These are phyloP conservation scores for Carettochelys insculpta DNA, from an alignment of 2,113 vertebrate genomes.

Conservation along the genomic window DNA sequence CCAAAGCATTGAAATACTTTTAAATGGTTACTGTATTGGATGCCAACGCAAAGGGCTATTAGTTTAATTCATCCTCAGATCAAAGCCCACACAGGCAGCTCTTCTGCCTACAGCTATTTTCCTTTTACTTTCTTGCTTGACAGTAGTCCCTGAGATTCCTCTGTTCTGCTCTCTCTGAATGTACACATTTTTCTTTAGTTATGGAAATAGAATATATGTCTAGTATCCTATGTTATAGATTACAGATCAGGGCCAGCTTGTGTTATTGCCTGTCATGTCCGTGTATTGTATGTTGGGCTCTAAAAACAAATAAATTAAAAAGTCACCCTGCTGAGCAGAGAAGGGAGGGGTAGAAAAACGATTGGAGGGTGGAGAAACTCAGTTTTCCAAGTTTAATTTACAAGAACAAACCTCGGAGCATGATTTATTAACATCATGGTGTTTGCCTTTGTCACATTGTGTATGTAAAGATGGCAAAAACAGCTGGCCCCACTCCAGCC, in stretches of 20 bases:
- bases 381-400: constrained; percentile 51
- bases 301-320: constrained; percentile 55
- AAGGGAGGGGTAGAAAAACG: not conserved
- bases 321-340: not conserved
- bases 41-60: constrained; percentile 71
- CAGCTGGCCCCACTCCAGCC: not conserved
- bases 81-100: constrained; percentile 89
- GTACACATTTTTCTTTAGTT: constrained; percentile 85
- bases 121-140: constrained; percentile 80
- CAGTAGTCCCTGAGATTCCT: constrained; percentile 82
- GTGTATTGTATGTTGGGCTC: constrained; percentile 42
- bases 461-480: constrained; percentile 73
- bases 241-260: constrained; percentile 77
- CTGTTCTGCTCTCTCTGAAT: constrained; percentile 85
- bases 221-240: constrained; percentile 88
- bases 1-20: constrained; percentile 72
- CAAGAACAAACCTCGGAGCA: constrained; percentile 38
- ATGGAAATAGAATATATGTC: constrained; percentile 90
- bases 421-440: constrained; percentile 77
- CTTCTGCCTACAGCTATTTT: constrained; percentile 87
- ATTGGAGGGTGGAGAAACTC: not conserved
- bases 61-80: constrained; percentile 79
- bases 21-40: constrained; percentile 74
- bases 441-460: constrained; percentile 76
- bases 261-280: constrained; percentile 76